Conservation (phyloP, 64 coral and sea anemone genomes). For the Dendronephthya gigantea region DNA sequence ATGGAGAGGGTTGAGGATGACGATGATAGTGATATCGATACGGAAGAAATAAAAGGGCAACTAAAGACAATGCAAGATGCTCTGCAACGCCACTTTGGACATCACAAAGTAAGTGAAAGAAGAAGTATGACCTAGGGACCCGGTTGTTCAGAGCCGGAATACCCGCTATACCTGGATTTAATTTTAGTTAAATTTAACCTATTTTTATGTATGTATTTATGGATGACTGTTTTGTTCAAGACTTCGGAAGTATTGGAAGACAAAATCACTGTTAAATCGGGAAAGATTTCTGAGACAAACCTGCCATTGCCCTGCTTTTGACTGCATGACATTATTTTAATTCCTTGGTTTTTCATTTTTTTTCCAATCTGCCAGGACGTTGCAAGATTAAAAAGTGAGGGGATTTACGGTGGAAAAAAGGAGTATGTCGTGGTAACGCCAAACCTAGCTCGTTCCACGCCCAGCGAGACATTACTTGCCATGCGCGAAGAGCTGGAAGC, state of each 20-base stretch:
- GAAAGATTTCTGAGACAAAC: too few relatives aligned
- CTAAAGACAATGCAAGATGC: background rate
- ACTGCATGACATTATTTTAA: too few relatives aligned
- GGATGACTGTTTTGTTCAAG: too few relatives aligned
- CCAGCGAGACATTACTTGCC: background rate
- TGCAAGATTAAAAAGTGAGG: background rate
- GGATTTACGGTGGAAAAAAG: background rate
- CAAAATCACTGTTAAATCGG: too few relatives aligned
- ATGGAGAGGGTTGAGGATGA: background rate
- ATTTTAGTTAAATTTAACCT: too few relatives aligned
- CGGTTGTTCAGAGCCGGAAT: too few relatives aligned
- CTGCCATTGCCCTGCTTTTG: too few relatives aligned
- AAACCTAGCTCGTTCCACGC: background rate
- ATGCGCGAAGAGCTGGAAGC: background rate
- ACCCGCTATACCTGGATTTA: too few relatives aligned
- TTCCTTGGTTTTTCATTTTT: too few relatives aligned
- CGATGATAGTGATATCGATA: background rate
- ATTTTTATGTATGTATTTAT: too few relatives aligned
- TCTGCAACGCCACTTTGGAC: background rate
- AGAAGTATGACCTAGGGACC: too few relatives aligned
- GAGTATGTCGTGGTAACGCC: background rate
- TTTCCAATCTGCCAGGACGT: background rate
- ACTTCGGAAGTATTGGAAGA: too few relatives aligned
- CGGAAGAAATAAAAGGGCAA: slow-evolving; percentile 6
- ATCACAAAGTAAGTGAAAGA: background rate